Evolutionary conservation across 2,113 vertebrate species (phyloP).

Genomic region (Cyphomyrus plagiostoma): DNA sequence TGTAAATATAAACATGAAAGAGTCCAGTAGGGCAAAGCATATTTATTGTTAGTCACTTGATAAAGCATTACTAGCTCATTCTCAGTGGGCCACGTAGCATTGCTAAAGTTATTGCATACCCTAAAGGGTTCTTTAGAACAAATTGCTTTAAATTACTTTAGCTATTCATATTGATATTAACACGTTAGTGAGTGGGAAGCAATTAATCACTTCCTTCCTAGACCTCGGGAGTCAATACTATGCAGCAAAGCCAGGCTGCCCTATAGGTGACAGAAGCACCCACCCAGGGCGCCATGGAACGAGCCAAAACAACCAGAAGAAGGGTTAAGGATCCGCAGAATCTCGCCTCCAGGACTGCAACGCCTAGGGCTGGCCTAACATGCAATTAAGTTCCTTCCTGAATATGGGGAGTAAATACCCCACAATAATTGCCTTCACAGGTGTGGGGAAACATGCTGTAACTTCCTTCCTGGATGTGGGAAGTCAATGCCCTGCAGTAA

Average conservation of each 20-base stretch:
- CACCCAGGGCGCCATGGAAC: too few species aligned
- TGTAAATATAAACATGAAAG: conserved; percentile 24
- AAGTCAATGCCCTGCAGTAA: too few species aligned
- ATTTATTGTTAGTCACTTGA: conserved; percentile 17
- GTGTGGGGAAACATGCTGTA: background rate
- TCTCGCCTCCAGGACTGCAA: background rate
- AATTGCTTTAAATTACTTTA: conserved; percentile 18
- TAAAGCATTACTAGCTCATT: background rate
- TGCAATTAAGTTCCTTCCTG: background rate
- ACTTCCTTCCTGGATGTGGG: too few species aligned
- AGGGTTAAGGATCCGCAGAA: background rate
- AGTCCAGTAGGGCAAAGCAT: conserved; percentile 24
- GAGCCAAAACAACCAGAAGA: too few species aligned
- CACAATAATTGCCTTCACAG: background rate
- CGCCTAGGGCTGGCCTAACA: background rate
- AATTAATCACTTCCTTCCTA: background rate
- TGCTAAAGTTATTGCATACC: background rate
- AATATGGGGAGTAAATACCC: background rate
- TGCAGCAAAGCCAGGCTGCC: background rate
- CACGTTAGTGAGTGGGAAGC: background rate
- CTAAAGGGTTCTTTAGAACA: conserved; percentile 8
- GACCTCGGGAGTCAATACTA: background rate
- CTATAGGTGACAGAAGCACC: background rate
- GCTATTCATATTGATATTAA: conserved; percentile 7
- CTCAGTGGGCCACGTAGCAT: background rate